Evolutionary conservation across 2,113 vertebrate species (phyloP).

Genomic region (Shinisaurus crocodilurus): DNA sequence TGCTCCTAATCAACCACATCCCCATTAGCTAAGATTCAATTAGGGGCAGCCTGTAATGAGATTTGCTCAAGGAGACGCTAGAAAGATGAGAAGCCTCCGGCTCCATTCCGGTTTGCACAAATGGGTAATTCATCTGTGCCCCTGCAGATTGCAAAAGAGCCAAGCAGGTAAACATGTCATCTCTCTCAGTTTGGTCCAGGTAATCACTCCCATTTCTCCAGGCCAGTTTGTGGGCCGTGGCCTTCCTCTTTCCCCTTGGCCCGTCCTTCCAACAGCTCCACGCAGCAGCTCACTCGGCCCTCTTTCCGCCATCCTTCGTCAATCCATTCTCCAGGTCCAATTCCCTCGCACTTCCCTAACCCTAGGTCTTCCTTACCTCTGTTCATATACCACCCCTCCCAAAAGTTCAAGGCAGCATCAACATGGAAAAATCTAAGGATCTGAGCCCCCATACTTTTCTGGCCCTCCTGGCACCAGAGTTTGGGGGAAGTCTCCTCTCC

Average conservation of each 20-base stretch:
- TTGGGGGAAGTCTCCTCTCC: too few species aligned
- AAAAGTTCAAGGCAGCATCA: too few species aligned
- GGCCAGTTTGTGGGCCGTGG: neutral
- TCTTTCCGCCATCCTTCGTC: too few species aligned
- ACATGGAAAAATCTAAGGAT: too few species aligned
- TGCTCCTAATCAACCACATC: neutral
- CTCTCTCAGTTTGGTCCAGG: neutral
- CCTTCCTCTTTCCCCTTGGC: neutral
- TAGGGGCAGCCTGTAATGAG: neutral
- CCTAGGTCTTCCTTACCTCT: too few species aligned
- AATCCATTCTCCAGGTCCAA: too few species aligned
- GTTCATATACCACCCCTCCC: too few species aligned
- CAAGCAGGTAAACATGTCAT: too few species aligned
- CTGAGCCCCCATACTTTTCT: too few species aligned
- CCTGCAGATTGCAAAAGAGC: neutral
- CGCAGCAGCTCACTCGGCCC: neutral
- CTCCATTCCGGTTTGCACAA: neutral
- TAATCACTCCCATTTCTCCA: neutral
- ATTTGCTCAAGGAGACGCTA: neutral
- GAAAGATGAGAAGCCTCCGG: neutral
- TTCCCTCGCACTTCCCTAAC: too few species aligned
- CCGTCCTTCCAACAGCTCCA: neutral
- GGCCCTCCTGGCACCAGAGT: too few species aligned
- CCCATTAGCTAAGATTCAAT: slow-evolving; percentile 19
- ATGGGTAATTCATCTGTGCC: neutral